Evolutionary conservation across 1,140 invertebrate species (phyloP).

Genomic region (Tetragnatha versicolor): DNA sequence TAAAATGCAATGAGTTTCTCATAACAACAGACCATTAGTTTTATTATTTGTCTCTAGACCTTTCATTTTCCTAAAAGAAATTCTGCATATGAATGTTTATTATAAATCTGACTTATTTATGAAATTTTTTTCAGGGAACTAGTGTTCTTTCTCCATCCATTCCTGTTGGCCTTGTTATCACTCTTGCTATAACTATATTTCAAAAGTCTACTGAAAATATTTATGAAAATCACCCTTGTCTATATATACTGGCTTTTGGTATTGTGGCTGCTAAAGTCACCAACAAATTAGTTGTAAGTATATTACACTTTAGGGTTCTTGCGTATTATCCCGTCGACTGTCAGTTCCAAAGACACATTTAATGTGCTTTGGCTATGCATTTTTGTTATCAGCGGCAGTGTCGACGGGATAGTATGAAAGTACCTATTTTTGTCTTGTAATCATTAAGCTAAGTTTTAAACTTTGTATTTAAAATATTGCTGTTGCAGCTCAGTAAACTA

Average conservation of each 20-base stretch:
- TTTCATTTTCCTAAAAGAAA: background rate
- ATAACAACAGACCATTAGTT: no score
- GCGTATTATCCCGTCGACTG: no score
- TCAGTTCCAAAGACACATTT: no score
- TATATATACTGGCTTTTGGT: conserved; percentile 95
- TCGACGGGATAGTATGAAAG: no score
- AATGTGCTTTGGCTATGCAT: no score
- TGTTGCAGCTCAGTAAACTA: no score
- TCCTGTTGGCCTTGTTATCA: conserved; percentile 87
- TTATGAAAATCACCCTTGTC: conserved; percentile 88
- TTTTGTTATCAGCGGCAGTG: no score
- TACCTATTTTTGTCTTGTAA: no score
- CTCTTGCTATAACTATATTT: conserved; percentile 92
- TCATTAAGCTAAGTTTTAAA: no score
- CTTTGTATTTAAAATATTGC: no score
- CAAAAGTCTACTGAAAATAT: conserved; percentile 87
- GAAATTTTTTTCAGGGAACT: conserved; percentile 75
- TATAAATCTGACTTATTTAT: background rate
- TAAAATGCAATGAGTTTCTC: no score
- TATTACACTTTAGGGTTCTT: background rate
- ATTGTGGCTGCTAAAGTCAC: conserved; percentile 96
- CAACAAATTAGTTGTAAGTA: conserved; percentile 92
- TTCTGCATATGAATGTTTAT: background rate
- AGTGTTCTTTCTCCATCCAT: conserved; percentile 96
- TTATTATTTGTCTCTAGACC: background rate